Evolutionary conservation across 2,113 vertebrate species (phyloP), one percentile per base, ranked within the genome.

Genomic region (Eulemur macaco): DNA sequence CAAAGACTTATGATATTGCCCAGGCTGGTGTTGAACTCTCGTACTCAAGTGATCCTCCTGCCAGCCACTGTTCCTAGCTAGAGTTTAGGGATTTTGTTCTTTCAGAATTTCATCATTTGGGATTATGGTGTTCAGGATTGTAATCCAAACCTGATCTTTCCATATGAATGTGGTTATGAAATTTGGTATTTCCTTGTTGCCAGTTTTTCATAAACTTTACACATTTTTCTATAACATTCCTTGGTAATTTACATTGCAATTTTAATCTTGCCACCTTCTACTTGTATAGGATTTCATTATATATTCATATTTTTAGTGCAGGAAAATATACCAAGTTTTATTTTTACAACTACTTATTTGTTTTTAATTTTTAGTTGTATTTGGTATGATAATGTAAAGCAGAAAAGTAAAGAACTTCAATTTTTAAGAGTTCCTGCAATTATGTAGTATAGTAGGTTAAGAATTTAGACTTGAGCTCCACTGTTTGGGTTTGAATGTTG

Each of bases 281-380:
- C 20, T 85, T 84, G 1, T 80, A 37, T 81, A 80, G 42, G 21
- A 68, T 60, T 96, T 94, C 29, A 71, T 93, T 80, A 34, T 83
- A n/a, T 39, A 27, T 94, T 95, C 17, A 39, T 60, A 37, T 50
- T 94, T 87, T 85, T 47, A 80, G 34, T 85, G 47, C 17, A 81
- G 52, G 71, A 95, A 91, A 94, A 25, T 81, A 60, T 68, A 50
- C 23, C n/a, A 69, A 42, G 14, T 83, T 90, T 78, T 87, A 63
- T 50, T 97, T 95, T 85, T 71, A 77, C 6, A 69, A 45, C 14
- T 86, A 20, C 6, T 20, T 78, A 54, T 37, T 86, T 66, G 15
- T 86, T 86, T 91, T 82, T 81, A 80, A 66, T 89, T 86, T 81
- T 93, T 89, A 20, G 52, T 54, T 42, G 29, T 93, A 82, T 71